These are phyloP conservation scores for Pheosia gnoma DNA, from an alignment of 2,888 invertebrate genomes.

Conservation along the genomic window DNA sequence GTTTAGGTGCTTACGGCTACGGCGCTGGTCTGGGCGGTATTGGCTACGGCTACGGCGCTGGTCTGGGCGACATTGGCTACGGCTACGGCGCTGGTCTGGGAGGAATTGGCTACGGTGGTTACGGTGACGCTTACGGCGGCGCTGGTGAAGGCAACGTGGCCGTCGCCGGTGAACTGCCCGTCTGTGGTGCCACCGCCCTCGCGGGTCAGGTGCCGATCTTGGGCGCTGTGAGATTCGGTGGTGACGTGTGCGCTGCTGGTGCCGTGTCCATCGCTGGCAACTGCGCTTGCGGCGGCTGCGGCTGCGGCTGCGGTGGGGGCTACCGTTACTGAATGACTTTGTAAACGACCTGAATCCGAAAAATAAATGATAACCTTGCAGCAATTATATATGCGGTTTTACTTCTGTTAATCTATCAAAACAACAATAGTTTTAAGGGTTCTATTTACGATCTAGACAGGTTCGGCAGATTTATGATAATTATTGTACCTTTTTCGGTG, in stretches of 20 bases:
- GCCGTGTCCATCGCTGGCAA: constrained; percentile 42
- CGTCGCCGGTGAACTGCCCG: constrained; percentile 35
- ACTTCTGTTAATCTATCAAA: too few species aligned
- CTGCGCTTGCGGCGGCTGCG: constrained; percentile 33
- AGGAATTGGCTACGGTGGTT: too few species aligned
- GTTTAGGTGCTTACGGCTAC: constrained; percentile 23
- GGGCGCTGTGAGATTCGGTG: constrained; percentile 31
- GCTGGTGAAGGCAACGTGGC: constrained; percentile 24
- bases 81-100: background rate
- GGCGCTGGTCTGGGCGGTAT: constrained; percentile 9
- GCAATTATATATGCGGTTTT: too few species aligned
- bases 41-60: constrained; percentile 6
- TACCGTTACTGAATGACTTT: too few species aligned
- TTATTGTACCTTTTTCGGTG: too few species aligned
- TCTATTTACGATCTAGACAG: too few species aligned
- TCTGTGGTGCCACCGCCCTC: constrained; percentile 18
- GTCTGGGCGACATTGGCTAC: constrained; percentile 13
- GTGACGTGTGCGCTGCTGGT: constrained; percentile 45
- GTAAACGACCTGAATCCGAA: too few species aligned
- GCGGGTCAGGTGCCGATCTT: constrained; percentile 43
- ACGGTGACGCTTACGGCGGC: background rate
- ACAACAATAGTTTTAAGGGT: too few species aligned
- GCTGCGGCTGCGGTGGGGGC: constrained; percentile 17
- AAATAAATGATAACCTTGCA: too few species aligned
- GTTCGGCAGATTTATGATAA: too few species aligned